Percentiles rank a stretch among this genome's conserved stretches.
Conservation (phyloP, 2,888 invertebrate species). For the Oscheius sp. region DNA sequence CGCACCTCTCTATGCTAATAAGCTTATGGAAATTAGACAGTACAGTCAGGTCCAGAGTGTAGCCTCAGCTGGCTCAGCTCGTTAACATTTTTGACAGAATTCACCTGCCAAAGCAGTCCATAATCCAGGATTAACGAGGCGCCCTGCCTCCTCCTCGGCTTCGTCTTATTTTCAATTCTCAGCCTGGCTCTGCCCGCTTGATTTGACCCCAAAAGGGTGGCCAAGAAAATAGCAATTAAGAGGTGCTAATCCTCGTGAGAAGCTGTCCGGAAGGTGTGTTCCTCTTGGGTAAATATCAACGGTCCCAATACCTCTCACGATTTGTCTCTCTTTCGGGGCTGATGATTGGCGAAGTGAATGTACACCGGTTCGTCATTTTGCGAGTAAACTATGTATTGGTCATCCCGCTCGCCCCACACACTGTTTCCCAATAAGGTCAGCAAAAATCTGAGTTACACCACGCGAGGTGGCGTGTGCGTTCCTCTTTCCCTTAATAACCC, state of each 20-base stretch:
- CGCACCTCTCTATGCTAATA: constrained; percentile 19
- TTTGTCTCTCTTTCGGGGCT: background rate
- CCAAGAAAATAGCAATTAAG: constrained; percentile 3
- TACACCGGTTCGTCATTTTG: background rate
- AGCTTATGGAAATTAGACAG: constrained; percentile 24
- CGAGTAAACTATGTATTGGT: too few species aligned
- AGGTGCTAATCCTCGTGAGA: constrained; percentile 6
- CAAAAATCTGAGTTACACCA: too few species aligned
- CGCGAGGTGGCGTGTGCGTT: background rate
- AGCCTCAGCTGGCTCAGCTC: background rate
- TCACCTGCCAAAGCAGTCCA: background rate
- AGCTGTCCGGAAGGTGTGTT: constrained; percentile 5
- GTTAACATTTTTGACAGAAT: too few species aligned
- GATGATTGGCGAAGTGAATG: too few species aligned
- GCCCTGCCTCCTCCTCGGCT: background rate
- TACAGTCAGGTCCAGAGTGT: background rate
- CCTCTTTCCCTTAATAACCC: constrained; percentile 10
- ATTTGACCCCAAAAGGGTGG: too few species aligned
- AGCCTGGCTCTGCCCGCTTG: background rate
- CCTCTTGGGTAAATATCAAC: background rate
- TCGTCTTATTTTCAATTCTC: background rate
- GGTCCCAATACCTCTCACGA: background rate
- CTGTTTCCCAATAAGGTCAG: too few species aligned
- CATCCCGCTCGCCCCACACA: too few species aligned
- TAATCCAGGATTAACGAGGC: background rate